Evolutionary conservation across 2,797 vertebrate genomes (phyloP).

Genomic region (Pseudochirops cupreus): DNA sequence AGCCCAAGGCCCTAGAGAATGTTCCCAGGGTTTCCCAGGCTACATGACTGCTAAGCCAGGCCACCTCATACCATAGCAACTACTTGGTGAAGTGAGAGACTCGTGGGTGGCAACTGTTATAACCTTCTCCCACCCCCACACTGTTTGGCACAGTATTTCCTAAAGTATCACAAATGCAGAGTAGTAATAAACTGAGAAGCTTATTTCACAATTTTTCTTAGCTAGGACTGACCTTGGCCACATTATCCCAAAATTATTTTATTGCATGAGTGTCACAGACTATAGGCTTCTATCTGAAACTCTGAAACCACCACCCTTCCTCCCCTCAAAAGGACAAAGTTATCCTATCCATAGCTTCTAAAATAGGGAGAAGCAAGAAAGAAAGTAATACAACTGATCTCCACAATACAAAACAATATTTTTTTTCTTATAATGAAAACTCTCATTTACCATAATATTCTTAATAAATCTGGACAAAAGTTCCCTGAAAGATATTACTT

Average conservation of each 20-base stretch:
- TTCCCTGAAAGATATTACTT: neutral
- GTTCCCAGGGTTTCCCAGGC: conserved; percentile 7
- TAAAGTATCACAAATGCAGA: neutral
- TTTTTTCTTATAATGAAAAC: neutral
- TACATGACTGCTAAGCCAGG: neutral
- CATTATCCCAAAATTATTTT: neutral
- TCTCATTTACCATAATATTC: neutral
- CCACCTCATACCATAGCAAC: neutral
- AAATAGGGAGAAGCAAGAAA: neutral
- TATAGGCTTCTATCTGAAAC: neutral
- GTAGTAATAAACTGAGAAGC: neutral
- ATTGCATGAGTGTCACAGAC: neutral
- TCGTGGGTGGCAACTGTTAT: neutral
- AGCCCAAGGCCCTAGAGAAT: neutral
- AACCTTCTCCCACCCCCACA: neutral
- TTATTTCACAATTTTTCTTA: neutral
- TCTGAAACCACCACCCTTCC: neutral
- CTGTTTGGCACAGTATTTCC: neutral
- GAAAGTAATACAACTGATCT: neutral
- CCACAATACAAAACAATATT: neutral
- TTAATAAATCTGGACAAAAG: neutral
- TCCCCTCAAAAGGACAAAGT: neutral
- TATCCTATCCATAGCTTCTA: neutral
- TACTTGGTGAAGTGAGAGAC: neutral
- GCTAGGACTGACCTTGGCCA: neutral